phyloP scores from a whole-genome alignment of 1,140 invertebrate genomes.

The Hyles vespertilio region DNA sequence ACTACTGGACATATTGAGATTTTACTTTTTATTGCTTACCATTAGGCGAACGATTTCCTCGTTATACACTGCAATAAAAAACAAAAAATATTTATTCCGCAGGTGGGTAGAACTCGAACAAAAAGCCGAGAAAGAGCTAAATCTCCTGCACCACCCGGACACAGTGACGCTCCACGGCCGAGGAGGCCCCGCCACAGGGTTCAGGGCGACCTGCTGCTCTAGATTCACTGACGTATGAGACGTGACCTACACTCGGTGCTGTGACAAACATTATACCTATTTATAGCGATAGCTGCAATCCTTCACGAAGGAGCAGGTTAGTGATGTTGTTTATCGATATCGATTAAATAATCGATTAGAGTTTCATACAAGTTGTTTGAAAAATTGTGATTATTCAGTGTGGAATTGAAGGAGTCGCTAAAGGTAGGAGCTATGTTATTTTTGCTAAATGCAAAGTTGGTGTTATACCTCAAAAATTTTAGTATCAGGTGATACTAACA shows the following conservation, averaged over 20 bases:
- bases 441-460: background rate
- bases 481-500: background rate
- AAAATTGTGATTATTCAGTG: background rate
- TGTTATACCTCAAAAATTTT: background rate
- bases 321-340: no score
- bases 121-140: conserved; percentile 59
- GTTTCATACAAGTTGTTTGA: background rate
- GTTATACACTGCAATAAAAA: background rate
- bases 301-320: no score
- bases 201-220: conserved; percentile 60
- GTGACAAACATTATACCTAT: no score
- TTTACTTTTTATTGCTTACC: no score
- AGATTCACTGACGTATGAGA: conserved; percentile 49
- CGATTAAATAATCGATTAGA: background rate
- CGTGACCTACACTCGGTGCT: background rate
- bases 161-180: conserved; percentile 57
- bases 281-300: background rate
- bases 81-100: conserved; percentile 15
- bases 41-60: background rate
- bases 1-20: no score
- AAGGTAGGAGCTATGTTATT: background rate
- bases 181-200: conserved; percentile 26
- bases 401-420: background rate
- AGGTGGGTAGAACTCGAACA: conserved; percentile 66
- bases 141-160: conserved; percentile 60